Evolutionary conservation across 1,140 invertebrate genomes (phyloP), one percentile per base, ranked within the genome.

Genomic region (Bombus superbus): DNA sequence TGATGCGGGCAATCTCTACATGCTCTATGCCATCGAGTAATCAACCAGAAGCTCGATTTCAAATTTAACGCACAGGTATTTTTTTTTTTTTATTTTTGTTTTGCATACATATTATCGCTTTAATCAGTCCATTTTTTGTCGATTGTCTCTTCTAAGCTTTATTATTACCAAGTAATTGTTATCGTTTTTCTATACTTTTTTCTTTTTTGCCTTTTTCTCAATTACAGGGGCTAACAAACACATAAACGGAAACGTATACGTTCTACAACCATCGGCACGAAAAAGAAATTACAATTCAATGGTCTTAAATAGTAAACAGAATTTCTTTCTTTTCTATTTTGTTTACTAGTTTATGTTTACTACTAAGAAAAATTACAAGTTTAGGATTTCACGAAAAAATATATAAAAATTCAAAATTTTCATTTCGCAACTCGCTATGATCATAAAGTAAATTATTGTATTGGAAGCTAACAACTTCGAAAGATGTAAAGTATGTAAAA

Each of bases 21-120:
- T 98, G 97, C 96, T 97, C 90, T 98, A 98, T 95, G 96, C 96
- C 94, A 97, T 98, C 95, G 97, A 97, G 95, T 97, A 96, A 95
- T 96, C 93, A 85, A 74, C 88, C 88, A 88, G 83, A 88, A 84
- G 90, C 83, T 90, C 77, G 86, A 87, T 94, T 91, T 94, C 91
- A 92, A 94, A 93, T 95, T 95, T 94, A 94, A 94, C 88, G 88
- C 87, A 75, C 81, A 94, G 93, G 92, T 93, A 93, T 85, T 68
- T 68, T 38, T 32, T 66, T 66, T 57, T 64, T 64, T 32, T 66
- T 62, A 40, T 69, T 47, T 38, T 68, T n/a, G 11, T 38, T 82
- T 40, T 11, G 6, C 35, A 13, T 8, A n/a, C 44, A 68, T 35
- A 76, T 76, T 42, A 42, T 13, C 10, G 57, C 38, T 62, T 53